phyloP scores from a whole-genome alignment of 2,113 vertebrate genomes.

The Percopsis transmontana region DNA sequence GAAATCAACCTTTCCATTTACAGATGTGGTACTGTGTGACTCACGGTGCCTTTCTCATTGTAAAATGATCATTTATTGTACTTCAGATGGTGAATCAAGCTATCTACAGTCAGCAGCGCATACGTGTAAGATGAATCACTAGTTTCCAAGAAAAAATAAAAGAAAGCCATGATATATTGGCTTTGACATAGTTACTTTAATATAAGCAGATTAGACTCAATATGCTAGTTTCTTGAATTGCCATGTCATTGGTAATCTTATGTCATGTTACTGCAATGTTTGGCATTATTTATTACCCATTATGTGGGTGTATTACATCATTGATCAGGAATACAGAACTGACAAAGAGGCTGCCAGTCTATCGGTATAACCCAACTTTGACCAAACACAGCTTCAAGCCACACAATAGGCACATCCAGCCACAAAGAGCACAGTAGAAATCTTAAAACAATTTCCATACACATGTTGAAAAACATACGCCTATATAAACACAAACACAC shows the following conservation, averaged over 20 bases:
- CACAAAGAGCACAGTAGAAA: too few species aligned
- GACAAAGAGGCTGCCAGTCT: background rate
- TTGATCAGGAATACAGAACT: background rate
- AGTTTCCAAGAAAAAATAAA: background rate
- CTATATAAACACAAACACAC: background rate
- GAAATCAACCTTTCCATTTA: background rate
- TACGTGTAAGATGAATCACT: background rate
- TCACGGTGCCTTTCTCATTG: background rate
- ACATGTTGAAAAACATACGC: background rate
- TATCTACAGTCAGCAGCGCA: conserved; percentile 33
- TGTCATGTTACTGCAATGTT: too few species aligned
- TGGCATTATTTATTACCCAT: too few species aligned
- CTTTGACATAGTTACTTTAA: too few species aligned
- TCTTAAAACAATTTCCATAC: background rate
- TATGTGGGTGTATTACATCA: background rate
- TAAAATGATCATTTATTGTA: conserved; percentile 3
- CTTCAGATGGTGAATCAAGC: conserved; percentile 35
- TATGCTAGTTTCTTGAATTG: too few species aligned
- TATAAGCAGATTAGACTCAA: too few species aligned
- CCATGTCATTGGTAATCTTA: too few species aligned
- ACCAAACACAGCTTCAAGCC: background rate
- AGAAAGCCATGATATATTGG: background rate
- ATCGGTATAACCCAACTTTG: background rate
- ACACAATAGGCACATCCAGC: too few species aligned
- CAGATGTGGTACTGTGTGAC: conserved; percentile 5